Conservation (phyloP, 2,888 invertebrate genomes). For the Nomada ruficornis region DNA sequence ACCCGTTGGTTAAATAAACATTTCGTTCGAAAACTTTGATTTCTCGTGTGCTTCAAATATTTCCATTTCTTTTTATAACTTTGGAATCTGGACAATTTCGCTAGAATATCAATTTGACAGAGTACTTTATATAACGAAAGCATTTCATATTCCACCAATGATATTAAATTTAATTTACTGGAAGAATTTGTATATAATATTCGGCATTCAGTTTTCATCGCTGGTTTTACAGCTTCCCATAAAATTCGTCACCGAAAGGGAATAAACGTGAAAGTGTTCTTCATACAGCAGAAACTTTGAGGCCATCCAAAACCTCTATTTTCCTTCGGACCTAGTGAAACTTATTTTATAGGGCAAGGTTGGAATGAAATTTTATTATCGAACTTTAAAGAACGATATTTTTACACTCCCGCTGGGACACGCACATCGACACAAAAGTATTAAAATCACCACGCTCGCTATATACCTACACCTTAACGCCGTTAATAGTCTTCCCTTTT, state of each 20-base stretch:
- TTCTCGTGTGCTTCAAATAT: no score
- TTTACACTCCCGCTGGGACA: not conserved
- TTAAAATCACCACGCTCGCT: not conserved
- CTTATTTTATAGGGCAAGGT: not conserved
- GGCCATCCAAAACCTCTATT: constrained; percentile 1
- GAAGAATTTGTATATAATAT: not conserved
- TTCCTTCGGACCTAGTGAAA: not conserved
- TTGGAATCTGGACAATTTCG: no score
- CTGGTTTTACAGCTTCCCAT: constrained; percentile 8
- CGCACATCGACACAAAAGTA: not conserved
- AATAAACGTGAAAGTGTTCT: constrained; percentile 1
- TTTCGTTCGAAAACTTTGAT: no score
- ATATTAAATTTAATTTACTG: not conserved
- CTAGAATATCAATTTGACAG: no score
- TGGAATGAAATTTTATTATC: not conserved
- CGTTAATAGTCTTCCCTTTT: not conserved
- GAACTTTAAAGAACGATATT: not conserved
- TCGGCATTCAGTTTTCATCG: not conserved
- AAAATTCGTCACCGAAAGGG: constrained; percentile 1
- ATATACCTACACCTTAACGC: not conserved
- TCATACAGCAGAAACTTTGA: not conserved
- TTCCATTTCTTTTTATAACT: no score
- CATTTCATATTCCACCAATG: no score
- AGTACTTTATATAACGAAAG: no score
- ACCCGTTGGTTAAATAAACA: no score